These are phyloP conservation scores for Gobionotothen gibberifrons DNA, from an alignment of 2,797 vertebrate species.

Conservation along the genomic window DNA sequence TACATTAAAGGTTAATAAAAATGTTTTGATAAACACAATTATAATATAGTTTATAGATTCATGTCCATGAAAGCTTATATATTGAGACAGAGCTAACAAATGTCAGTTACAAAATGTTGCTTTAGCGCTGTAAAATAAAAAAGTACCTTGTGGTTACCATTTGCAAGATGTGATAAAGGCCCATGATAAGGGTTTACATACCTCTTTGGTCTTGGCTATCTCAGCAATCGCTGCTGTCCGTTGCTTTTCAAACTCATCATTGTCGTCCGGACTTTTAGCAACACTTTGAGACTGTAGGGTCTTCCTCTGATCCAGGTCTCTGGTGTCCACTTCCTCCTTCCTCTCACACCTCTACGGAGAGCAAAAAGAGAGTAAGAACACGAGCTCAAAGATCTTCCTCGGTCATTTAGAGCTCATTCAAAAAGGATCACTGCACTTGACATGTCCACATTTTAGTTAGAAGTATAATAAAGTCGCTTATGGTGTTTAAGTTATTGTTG, in stretches of 20 bases:
- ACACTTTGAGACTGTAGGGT: conserved; percentile 88
- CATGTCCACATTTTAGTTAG: conserved; percentile 22
- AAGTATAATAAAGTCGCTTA: conserved; percentile 16
- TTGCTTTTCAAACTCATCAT: conserved; percentile 98
- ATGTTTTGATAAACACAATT: neutral
- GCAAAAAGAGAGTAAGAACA: conserved; percentile 23
- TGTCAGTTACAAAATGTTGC: neutral
- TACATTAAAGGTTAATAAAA: neutral
- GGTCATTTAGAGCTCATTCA: conserved; percentile 1
- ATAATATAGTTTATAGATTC: neutral
- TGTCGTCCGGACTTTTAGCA: conserved; percentile 87
- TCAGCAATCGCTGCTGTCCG: conserved; percentile 96
- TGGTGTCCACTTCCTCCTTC: conserved; percentile 89
- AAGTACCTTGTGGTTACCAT: neutral
- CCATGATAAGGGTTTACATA: conserved; percentile 59
- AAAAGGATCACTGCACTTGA: conserved; percentile 12
- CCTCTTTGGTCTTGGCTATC: conserved; percentile 98
- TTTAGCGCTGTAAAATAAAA: neutral
- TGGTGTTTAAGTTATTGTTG: conserved; percentile 15
- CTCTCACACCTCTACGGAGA: conserved; percentile 88
- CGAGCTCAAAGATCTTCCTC: neutral
- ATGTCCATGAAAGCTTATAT: neutral
- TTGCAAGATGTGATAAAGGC: neutral
- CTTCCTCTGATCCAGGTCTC: conserved; percentile 94
- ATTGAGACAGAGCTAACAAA: neutral